A percentile compares a stretch with the other conserved stretches of the same genome.
Conservation (phyloP, 2,888 invertebrate genomes). For the Lingula anatina region DNA sequence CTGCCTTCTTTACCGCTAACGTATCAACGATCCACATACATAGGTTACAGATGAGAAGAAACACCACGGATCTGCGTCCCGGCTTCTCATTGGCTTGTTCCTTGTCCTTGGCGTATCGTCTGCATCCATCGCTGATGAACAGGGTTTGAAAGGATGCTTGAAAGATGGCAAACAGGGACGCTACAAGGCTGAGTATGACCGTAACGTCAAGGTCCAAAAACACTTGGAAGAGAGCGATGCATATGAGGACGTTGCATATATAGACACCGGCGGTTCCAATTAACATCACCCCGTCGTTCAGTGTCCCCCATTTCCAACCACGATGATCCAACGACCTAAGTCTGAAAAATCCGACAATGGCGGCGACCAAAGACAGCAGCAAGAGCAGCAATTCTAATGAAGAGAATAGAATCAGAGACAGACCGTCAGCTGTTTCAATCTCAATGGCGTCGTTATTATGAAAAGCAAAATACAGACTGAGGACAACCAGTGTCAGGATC, state of each 20-base stretch:
- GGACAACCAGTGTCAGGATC: no score
- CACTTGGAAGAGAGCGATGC: conserved; percentile 89
- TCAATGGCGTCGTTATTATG: no score
- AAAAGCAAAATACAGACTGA: no score
- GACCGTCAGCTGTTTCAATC: no score
- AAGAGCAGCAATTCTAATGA: no score
- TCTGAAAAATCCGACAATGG: conserved; percentile 81
- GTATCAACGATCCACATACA: conserved; percentile 96
- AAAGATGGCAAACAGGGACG: conserved; percentile 77
- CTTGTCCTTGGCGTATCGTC: conserved; percentile 80
- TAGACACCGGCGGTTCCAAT: conserved; percentile 89
- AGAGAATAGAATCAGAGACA: no score
- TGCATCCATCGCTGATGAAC: conserved; percentile 88
- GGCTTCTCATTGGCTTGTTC: conserved; percentile 93
- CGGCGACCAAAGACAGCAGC: conserved; percentile 81
- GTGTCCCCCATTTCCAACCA: conserved; percentile 14
- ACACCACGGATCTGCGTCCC: conserved; percentile 90
- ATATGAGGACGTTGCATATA: conserved; percentile 85
- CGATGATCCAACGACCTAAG: no score
- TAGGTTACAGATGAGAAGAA: conserved; percentile 89
- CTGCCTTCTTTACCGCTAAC: conserved; percentile 89
- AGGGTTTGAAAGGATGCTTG: conserved; percentile 91
- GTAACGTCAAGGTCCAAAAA: conserved; percentile 71
- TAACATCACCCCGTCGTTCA: conserved; percentile 63
- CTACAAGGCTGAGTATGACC: conserved; percentile 80